A percentile compares a stretch with the other conserved stretches of the same genome.
Evolutionary conservation across 2,888 invertebrate genomes (phyloP).

Genomic region (Drosophila mettleri): DNA sequence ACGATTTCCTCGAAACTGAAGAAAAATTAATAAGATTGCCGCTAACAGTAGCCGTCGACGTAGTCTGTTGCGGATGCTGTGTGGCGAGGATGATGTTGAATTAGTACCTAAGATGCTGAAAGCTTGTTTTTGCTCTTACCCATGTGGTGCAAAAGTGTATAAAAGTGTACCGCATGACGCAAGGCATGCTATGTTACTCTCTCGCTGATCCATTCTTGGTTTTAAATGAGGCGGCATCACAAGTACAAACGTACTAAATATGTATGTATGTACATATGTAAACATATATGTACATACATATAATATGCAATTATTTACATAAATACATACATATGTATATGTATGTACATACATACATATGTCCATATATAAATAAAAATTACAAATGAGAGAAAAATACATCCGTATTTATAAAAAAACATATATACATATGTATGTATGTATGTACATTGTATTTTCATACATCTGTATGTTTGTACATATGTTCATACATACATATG

Average conservation of each 20-base stretch:
- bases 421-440: no score
- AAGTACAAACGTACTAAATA: no score
- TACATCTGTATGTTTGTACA: no score
- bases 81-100: constrained; percentile 23
- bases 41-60: constrained; percentile 27
- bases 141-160: constrained; percentile 29
- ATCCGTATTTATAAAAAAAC: not conserved
- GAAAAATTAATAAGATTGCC: constrained; percentile 68
- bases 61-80: constrained; percentile 7
- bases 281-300: not conserved
- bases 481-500: no score
- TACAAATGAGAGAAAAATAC: no score
- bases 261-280: no score
- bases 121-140: constrained; percentile 36
- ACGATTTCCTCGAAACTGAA: constrained; percentile 82
- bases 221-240: not conserved
- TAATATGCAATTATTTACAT: no score
- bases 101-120: constrained; percentile 8
- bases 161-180: constrained; percentile 16
- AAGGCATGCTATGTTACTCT: not conserved
- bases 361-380: not conserved
- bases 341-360: not conserved
- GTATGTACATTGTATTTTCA: no score
- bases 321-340: not conserved
- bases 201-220: not conserved